Evolutionary conservation across 2,113 vertebrate species (phyloP), one percentile per base, ranked within the genome.

Genomic region (Cathartes aura): DNA sequence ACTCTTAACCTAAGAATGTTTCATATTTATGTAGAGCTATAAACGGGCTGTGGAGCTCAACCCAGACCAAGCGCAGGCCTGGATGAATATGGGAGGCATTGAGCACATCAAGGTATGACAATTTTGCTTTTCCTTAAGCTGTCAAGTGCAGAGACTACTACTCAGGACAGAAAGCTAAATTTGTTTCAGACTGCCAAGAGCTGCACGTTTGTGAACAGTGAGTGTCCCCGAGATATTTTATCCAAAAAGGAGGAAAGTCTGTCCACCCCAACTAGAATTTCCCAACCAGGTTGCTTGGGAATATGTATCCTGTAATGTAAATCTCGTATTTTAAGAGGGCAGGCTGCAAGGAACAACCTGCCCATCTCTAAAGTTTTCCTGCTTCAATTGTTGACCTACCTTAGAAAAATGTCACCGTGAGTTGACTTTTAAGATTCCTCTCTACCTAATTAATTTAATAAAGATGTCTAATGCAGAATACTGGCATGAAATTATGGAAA

Each of bases 71-170:
- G 99, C 99, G 0, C 99, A 99, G 95, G 99, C 99, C 89, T 99
- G 99, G 99, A 99, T 99, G 99, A 99, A 99, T 94, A 99, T 99
- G 99, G 99, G 99, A 29, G 99, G 99, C 22, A 99, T 99, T 27
- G 98, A 99, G 52, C 99, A 99, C 97, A 99, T 99, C 64, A 99
- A 99, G 99, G 99, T 99, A 98, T 55, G 96, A 68, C 30, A 73
- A 11, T 29, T 24, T 30, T 73, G 14, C 48, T 63, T 67, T 73
- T 40, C 5, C 50, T 82, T 68, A 45, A 64, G 45, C 62, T 85
- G 20, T 42, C 64, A 53, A 19, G 9, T 85, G 14, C 45, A 58
- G n/a, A 53, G 26, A 15, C 34, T n/a, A 17, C 27, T 58, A 3
- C 38, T 82, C 30, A 75, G 53, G 24, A 52, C 36, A 94, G 47